These are phyloP conservation scores for Dreissena polymorpha DNA, from an alignment of 1,140 invertebrate species.

Conservation along the genomic window DNA sequence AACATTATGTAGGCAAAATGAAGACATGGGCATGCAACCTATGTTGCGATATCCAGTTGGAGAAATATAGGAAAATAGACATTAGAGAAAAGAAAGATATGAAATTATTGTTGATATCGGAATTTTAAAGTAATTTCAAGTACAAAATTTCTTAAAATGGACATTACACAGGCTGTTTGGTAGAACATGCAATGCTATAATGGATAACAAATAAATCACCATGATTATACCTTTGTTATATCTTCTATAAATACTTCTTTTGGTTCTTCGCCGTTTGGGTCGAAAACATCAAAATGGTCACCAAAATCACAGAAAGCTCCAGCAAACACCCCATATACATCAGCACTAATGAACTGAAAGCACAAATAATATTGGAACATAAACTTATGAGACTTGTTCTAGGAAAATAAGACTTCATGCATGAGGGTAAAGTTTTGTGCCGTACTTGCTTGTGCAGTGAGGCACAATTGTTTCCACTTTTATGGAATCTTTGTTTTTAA, in stretches of 20 bases:
- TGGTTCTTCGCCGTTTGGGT: conserved; percentile 78
- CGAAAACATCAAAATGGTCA: conserved; percentile 77
- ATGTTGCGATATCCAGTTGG: too few species aligned
- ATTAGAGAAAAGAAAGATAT: too few species aligned
- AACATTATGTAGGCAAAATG: background rate
- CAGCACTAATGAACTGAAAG: conserved; percentile 76
- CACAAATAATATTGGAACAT: background rate
- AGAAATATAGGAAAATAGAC: too few species aligned
- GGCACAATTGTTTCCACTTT: background rate
- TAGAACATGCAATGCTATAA: too few species aligned
- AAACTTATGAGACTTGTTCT: background rate
- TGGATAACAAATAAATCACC: too few species aligned
- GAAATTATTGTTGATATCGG: too few species aligned
- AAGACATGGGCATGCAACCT: background rate
- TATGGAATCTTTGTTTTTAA: too few species aligned
- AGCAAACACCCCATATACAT: conserved; percentile 79
- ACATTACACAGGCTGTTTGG: too few species aligned
- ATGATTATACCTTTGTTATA: conserved; percentile 74
- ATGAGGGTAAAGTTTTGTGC: background rate
- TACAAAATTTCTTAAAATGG: too few species aligned
- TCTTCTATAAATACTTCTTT: conserved; percentile 76
- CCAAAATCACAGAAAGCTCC: conserved; percentile 79
- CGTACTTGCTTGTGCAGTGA: background rate
- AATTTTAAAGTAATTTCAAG: too few species aligned
- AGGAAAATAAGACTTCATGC: background rate